Base-by-base conservation (phyloP, 2,888 invertebrate genomes). In the Eupithecia dodoneata region DNA sequence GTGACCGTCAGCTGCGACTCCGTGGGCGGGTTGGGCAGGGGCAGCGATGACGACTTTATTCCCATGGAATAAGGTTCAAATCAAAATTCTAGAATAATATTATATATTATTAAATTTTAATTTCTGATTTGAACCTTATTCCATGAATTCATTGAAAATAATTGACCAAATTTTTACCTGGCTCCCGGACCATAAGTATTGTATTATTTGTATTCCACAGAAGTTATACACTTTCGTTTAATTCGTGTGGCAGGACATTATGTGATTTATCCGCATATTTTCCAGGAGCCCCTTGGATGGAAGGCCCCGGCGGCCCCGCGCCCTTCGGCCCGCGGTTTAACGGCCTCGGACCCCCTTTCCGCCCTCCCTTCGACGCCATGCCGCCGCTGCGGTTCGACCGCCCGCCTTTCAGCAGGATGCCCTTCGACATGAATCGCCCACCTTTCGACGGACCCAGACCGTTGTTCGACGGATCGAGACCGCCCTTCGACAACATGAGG, bases 321-420 rank as follows among this genome's bases (percentile, higher is more conserved):
- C 91, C 92, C 2, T 93, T 92, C 79, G 93, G 92, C 18, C 92
- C 93, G 4, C 87, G 94, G 5, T 95, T 94, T 83, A 94, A 94
- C 85, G 95, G 94, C 78, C 93, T 90, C 92, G 92, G 91, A 4
- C 89, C 91, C 12, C 89, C 92, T 0, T 93, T 89, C 79, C 73
- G 87, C 0, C 87, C 91, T 0, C 88, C 89, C 3, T 93, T 91
- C 81, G 89, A 90, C 76, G 88, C 90, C 0, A 86, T 90, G 79
- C 73, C 76, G 0, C 84, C 87, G 55, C 86, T 90, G 12, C 87
- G 87, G 0, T 92, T 91, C 74, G 91, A 91, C 5, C 90, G 90
- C 2, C 86, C 84, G 0, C 86, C 91, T 45, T 87, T 88, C 10
- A 85, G 87, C 0, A 81, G 87, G 66, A 87, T 88, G 41, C 83